phyloP scores from a whole-genome alignment of 2,113 vertebrate genomes.

The Syngnathus typhle region DNA sequence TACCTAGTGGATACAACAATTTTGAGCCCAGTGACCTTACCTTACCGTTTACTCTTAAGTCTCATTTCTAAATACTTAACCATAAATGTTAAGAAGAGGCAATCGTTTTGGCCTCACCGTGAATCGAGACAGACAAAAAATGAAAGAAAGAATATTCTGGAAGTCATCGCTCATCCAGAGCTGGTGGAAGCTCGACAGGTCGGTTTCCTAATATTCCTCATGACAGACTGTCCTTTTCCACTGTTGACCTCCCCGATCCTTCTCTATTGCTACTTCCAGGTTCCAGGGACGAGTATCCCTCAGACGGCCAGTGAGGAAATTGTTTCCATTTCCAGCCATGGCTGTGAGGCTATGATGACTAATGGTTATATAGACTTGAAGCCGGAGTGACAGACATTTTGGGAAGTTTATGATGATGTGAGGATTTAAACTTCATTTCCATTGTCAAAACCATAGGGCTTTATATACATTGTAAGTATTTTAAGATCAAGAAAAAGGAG shows the following conservation, averaged over 20 bases:
- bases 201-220: slow-evolving; percentile 67
- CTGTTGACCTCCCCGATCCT: slow-evolving; percentile 51
- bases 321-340: slow-evolving; percentile 24
- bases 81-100: slow-evolving; percentile 32
- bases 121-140: slow-evolving; percentile 36
- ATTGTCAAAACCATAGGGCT: not conserved
- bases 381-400: not conserved
- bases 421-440: not conserved
- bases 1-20: not conserved
- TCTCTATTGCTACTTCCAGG: slow-evolving; percentile 51
- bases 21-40: no score
- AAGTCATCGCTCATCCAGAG: slow-evolving; percentile 67
- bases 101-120: slow-evolving; percentile 33
- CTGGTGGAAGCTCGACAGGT: slow-evolving; percentile 58
- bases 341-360: slow-evolving; percentile 10
- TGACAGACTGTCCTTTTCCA: slow-evolving; percentile 71
- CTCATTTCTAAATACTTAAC: slow-evolving; percentile 40
- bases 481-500: not conserved
- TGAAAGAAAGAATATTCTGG: slow-evolving; percentile 44
- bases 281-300: slow-evolving; percentile 36
- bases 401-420: not conserved
- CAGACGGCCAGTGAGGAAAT: slow-evolving; percentile 39
- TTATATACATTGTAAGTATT: not conserved
- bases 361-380: slow-evolving; percentile 20
- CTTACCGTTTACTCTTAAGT: not conserved